Evolutionary conservation across 2,797 vertebrate genomes (phyloP).

Genomic region (Macrochelys suwanniensis): DNA sequence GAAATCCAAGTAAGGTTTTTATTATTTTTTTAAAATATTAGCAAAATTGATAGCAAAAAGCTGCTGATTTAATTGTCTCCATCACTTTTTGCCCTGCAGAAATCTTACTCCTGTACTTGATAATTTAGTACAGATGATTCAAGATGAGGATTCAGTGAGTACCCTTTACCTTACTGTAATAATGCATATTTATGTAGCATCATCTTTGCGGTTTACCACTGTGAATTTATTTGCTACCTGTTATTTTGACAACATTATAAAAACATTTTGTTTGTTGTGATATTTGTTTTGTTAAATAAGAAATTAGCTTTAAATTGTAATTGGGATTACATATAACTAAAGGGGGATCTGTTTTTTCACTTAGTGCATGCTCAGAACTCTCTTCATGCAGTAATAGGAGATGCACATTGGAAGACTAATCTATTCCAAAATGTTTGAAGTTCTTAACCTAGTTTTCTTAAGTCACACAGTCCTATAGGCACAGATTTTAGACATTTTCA

Average conservation of each 20-base stretch:
- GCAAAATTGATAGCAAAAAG: constrained; percentile 57
- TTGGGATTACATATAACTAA: neutral
- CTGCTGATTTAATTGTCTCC: constrained; percentile 72
- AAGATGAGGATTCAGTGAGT: constrained; percentile 98
- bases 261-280: neutral
- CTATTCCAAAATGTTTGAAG: neutral
- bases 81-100: constrained; percentile 84
- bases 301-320: neutral
- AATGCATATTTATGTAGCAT: constrained; percentile 6
- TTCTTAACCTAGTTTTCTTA: neutral
- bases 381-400: neutral
- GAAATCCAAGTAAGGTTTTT: constrained; percentile 94
- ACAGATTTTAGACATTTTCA: neutral
- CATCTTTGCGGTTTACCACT: neutral
- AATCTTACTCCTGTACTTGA: constrained; percentile 96
- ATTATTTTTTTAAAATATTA: constrained; percentile 60
- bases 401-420: neutral
- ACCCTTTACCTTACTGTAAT: constrained; percentile 46
- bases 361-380: neutral
- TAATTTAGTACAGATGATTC: constrained; percentile 98
- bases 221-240: constrained; percentile 18
- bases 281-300: neutral
- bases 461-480: neutral
- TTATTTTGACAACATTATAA: neutral
- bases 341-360: neutral